These are phyloP conservation scores for Lepidocyrtinus sp. DNA, from an alignment of 2,888 invertebrate species.

Conservation along the genomic window DNA sequence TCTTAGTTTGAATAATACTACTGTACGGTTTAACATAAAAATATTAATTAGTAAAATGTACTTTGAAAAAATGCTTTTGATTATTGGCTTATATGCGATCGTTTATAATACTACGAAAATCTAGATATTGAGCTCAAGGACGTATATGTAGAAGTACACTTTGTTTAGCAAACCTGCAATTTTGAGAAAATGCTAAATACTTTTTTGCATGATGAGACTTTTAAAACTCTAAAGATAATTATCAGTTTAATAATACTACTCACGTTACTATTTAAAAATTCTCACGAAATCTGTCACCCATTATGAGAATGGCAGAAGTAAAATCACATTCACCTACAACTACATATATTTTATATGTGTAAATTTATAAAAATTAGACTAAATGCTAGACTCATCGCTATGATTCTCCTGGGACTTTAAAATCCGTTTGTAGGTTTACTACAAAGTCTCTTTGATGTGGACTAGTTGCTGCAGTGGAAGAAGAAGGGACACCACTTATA, in stretches of 20 bases:
- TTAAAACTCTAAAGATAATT: no score
- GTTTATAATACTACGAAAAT: not conserved
- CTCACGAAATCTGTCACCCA: not conserved
- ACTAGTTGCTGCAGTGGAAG: conserved; percentile 27
- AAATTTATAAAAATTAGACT: no score
- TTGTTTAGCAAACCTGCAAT: not conserved
- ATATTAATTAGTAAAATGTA: no score
- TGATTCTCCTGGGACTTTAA: conserved; percentile 11
- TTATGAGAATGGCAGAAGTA: not conserved
- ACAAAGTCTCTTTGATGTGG: conserved; percentile 30
- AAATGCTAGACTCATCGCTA: not conserved
- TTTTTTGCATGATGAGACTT: not conserved
- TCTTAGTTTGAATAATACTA: conserved; percentile 5
- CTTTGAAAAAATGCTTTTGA: not conserved
- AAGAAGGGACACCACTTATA: not conserved
- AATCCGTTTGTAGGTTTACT: conserved; percentile 29
- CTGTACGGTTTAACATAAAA: conserved; percentile 9
- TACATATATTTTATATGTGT: no score
- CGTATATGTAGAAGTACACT: not conserved
- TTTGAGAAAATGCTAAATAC: not conserved
- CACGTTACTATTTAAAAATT: conserved; percentile 3
- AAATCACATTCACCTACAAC: not conserved
- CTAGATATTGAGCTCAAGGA: conserved; percentile 10
- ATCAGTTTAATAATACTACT: conserved; percentile 1
- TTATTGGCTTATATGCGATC: not conserved